Evolutionary conservation across 2,888 invertebrate species (phyloP), one percentile per base, ranked within the genome.

Genomic region (Pristionchus fissidentatus): DNA sequence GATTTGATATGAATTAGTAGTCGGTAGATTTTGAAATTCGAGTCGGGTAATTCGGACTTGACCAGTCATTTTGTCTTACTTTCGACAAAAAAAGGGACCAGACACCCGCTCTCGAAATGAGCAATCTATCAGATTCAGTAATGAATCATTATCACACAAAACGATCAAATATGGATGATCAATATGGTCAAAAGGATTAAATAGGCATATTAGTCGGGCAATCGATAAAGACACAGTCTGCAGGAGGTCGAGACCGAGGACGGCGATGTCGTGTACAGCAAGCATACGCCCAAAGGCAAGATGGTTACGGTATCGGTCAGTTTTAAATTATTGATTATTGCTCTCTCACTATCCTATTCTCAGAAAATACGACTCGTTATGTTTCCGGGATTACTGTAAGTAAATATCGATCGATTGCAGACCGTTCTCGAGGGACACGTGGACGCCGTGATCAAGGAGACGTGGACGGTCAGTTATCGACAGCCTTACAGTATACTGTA

Each of bases 291-390:
- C 26, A 70, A 55, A 32, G 83, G 83, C 35, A 83, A 83, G 83
- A 83, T 83, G 73, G 83, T 83, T 43, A 83, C 83, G n/a, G 83
- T 83, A 46, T 83, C 83, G 83, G 83, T 83, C 7, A 35, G 83
- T 73, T 26, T 35, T 35, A 32, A n/a, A 66, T 35, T 29, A 66
- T 66, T 22, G 15, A 66, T 35, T 66, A 19, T 10, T 35, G n/a
- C 32, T 66, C n/a, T 15, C 5, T 35, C 66, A 66, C 5, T 7
- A 66, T 10, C 32, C 10, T 35, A 7, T 26, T 60, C 29, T n/a
- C n/a, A 26, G 8, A 15, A n/a, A 60, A 60, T 60, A n/a, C 29
- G 7, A n/a, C 7, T 66, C 15, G n/a, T 66, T 22, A 35, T 66
- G n/a, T n/a, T n/a, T n/a, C n/a, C n/a, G n/a, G n/a, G n/a, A n/a